Conservation (phyloP, 1,140 invertebrate species). For the Lysiphlebus fabarum region DNA sequence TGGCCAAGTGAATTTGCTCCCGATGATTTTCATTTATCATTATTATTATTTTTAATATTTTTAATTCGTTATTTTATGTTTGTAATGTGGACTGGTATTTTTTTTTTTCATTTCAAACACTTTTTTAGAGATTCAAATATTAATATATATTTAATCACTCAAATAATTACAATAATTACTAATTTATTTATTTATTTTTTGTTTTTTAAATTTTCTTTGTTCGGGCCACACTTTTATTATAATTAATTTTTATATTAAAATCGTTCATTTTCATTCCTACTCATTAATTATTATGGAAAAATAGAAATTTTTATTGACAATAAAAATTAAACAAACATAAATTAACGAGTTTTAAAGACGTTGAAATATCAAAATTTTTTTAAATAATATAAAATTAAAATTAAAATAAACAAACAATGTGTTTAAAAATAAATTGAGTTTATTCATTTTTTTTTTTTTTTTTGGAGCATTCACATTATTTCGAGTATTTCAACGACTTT, state of each 20-base stretch:
- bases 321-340: conserved; percentile 55
- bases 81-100: conserved; percentile 11
- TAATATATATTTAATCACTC: not conserved
- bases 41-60: not conserved
- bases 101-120: conserved; percentile 1
- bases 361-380: too few relatives aligned
- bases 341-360: conserved; percentile 25
- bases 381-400: too few relatives aligned
- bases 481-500: too few relatives aligned
- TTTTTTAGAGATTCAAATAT: not conserved
- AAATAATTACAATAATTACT: not conserved
- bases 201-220: conserved; percentile 27
- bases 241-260: conserved; percentile 34
- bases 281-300: conserved; percentile 51
- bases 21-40: not conserved
- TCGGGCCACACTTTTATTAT: conserved; percentile 35
- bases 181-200: conserved; percentile 13
- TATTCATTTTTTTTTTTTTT: too few relatives aligned
- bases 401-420: too few relatives aligned
- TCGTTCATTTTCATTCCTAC: conserved; percentile 45
- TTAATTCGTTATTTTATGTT: not conserved
- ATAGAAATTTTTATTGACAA: conserved; percentile 57
- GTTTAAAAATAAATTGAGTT: too few relatives aligned
- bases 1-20: not conserved
- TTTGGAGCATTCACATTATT: too few relatives aligned